Evolutionary conservation across 2,888 invertebrate species (phyloP), one percentile per base, ranked within the genome.

Genomic region (Pandemis heparana): DNA sequence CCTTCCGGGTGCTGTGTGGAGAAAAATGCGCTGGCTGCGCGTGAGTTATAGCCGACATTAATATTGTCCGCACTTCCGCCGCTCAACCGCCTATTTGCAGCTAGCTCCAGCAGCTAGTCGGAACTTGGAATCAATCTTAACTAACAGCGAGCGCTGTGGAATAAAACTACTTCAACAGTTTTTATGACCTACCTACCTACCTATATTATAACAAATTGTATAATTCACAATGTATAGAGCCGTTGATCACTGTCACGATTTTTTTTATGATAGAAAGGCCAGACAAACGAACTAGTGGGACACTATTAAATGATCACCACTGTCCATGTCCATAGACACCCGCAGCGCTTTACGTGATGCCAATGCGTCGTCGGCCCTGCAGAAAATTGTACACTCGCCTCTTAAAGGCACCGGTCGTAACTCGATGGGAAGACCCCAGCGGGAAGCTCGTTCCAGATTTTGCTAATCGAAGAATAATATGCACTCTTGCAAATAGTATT

Each of bases 21-120:
- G 91, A 93, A 92, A 93, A 92, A 92, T 92, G 87, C 87, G 85
- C 86, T 85, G 85, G 83, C 87, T 85, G 85, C 83, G 83, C 79
- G 79, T 90, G 92, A 93, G 89, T 91, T 91, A 93, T 92, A 86
- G 87, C 78, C 80, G 81, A 82, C 92, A 93, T 93, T 93, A 90
- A 92, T 93, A 92, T 91, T 88, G 90, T 90, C 89, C 90, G 86
- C 91, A 89, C 73, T 75, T 71, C 75, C 64, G 67, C 48, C 68
- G 60, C 70, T 63, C 62, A 51, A 66, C 73, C 67, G 73, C 70
- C 73, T 53, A 67, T 66, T 73, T 67, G 70, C 75, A 70, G 70
- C 64, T 32, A n/a, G 23, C 61, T 62, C 51, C 60, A 18, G 16
- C 60, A 63, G 64, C 53, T 10, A 48, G 53, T 63, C 41, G 51